Base-by-base conservation (phyloP, 2,113 vertebrate species). In the Sinocyclocheilus maitianheensis region DNA sequence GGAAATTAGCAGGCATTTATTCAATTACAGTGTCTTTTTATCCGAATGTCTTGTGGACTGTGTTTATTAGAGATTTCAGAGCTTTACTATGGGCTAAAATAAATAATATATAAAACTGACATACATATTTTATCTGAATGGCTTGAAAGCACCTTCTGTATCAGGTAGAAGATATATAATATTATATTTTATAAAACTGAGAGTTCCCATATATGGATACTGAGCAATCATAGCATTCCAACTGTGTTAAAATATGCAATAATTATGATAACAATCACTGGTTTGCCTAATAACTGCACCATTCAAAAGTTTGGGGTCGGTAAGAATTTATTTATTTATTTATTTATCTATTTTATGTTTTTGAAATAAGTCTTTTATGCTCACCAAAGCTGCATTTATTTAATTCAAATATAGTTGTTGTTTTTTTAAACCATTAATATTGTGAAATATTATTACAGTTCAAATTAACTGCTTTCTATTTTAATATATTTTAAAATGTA, bases 1-100 rank as follows among this genome's bases (percentile, higher is more conserved):
- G 62, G 9, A 43, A 46, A 83, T 85, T 72, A 78, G 75, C 40
- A 40, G 22, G 55, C 51, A 53, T 43, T 40, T 79, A 82, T 82
- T 82, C 14, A 82, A 51, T 82, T 82, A 34, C 43, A 69, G 22
- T 3, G 0, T 30, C 16, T 67, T 30, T 81, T 18, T 81, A 30
- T 10, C 8, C 16, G 13, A 48, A 24, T 48, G n/a, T 51, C 24
- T 67, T 67, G 14, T 34, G 48, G 48, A 18, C 48, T 55, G 58
- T 81, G 14, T 77, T 77, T 48, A 34, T 18, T 7, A 24, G 8
- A 81, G 40, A 67, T 30, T 81, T 46, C 24, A 48, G 6, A 20
- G n/a, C 13, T 30, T 77, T 53, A 24, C 75, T 53, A 34, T 16
- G 2, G 26, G 7, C 51, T 16, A 14, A 51, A 77, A 48, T 75